Conservation (phyloP, 1,140 invertebrate genomes). For the Drosophila cardini region DNA sequence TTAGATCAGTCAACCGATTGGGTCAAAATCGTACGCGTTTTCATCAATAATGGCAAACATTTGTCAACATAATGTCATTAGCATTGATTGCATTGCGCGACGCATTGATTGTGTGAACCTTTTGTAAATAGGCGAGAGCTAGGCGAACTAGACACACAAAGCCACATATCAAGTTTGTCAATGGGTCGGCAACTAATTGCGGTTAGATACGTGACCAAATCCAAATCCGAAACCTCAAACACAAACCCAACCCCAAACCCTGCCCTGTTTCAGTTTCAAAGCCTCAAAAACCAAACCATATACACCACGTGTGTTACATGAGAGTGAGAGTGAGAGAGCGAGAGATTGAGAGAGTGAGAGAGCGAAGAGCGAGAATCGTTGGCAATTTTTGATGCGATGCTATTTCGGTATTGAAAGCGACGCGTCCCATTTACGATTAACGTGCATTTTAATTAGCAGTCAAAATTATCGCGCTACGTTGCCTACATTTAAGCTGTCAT, state of each 20-base stretch:
- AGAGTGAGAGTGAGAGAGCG: too few relatives aligned
- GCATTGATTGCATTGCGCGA: slow-evolving; percentile 79
- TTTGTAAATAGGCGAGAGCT: slow-evolving; percentile 73
- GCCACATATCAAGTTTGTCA: slow-evolving; percentile 57
- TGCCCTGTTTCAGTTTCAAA: background rate
- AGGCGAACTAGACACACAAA: slow-evolving; percentile 40
- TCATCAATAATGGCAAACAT: slow-evolving; percentile 82
- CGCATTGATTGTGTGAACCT: slow-evolving; percentile 74
- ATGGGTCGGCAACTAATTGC: slow-evolving; percentile 73
- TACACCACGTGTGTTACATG: slow-evolving; percentile 24
- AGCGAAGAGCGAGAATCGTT: slow-evolving; percentile 8
- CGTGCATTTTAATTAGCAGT: slow-evolving; percentile 72
- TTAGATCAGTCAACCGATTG: slow-evolving; percentile 36
- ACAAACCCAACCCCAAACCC: slow-evolving; percentile 4
- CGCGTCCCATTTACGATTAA: slow-evolving; percentile 66
- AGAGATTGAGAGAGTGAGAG: background rate
- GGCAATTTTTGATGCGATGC: slow-evolving; percentile 37
- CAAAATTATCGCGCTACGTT: slow-evolving; percentile 32
- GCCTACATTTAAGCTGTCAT: slow-evolving; percentile 28
- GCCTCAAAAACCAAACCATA: slow-evolving; percentile 23
- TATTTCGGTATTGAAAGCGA: slow-evolving; percentile 38
- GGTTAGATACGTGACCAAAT: slow-evolving; percentile 70
- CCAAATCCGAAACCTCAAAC: slow-evolving; percentile 7
- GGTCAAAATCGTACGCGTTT: slow-evolving; percentile 49
- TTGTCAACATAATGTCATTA: slow-evolving; percentile 83